phyloP scores from a whole-genome alignment of 2,113 vertebrate genomes.

The Pungitius pungitius region DNA sequence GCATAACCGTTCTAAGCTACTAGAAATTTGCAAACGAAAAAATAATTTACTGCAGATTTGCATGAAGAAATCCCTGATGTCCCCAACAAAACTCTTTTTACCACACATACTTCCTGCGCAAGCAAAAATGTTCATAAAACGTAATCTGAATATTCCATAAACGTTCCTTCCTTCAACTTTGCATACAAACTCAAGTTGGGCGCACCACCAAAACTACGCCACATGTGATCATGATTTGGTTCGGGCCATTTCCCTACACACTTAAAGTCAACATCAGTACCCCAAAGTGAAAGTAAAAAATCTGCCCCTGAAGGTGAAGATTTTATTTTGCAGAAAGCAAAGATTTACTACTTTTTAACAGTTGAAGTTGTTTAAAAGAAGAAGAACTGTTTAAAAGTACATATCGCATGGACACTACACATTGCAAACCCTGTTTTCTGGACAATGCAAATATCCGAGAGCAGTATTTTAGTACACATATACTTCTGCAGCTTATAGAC shows the following conservation, averaged over 20 bases:
- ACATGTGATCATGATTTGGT: background rate
- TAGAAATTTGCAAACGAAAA: conserved; percentile 23
- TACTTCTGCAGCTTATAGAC: background rate
- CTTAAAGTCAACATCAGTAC: background rate
- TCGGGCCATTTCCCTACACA: background rate
- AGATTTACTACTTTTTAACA: conserved; percentile 6
- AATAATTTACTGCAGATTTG: conserved; percentile 11
- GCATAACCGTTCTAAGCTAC: background rate
- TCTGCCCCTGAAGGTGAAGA: background rate
- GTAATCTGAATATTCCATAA: background rate
- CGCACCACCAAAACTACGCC: background rate
- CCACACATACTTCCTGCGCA: conserved; percentile 11
- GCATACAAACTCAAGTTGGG: conserved; percentile 9
- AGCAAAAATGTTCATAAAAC: background rate
- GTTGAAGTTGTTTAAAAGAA: no score
- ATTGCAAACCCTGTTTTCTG: background rate
- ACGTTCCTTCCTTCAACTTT: conserved; percentile 11
- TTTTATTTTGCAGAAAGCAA: conserved; percentile 18
- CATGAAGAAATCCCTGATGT: conserved; percentile 3
- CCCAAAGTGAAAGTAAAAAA: background rate
- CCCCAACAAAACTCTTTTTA: conserved; percentile 1
- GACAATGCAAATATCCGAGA: no score
- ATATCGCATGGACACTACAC: background rate
- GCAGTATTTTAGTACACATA: conserved; percentile 11
- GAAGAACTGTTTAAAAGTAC: no score